Evolutionary conservation across 2,113 vertebrate genomes (phyloP), one percentile per base, ranked within the genome.

Genomic region (Cettia cetti): DNA sequence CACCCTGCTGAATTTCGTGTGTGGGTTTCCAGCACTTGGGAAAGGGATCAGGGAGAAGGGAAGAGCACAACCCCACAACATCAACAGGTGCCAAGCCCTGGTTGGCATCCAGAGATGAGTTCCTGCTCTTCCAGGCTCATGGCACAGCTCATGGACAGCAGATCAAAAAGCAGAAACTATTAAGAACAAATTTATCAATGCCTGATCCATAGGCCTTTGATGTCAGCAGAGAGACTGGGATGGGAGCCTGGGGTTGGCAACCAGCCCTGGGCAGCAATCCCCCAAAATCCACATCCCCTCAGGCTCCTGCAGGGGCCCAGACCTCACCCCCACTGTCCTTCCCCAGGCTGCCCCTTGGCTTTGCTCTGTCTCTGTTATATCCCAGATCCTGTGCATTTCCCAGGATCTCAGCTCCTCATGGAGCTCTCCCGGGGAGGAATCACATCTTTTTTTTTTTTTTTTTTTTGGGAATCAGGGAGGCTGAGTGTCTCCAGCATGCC

Each of bases 341-440:
- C 11, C 56, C 37, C 49, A 37, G 17, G 6, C 30, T 8, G 10
- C 28, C 66, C 61, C 30, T 1, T 8, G 49, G 10, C 9, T 78
- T 39, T 47, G 21, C 31, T 53, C 44, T 0, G 31, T 9, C 54
- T 57, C 15, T 26, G 2, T 28, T 39, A 0, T 3, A 37, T 12
- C 63, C 26, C 68, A 50, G 28, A 10, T 24, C 16, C 49, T 14
- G 19, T 8, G 40, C 20, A 0, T 35, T 45, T 7, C 0, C 33
- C 1, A 2, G 65, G n/a, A 11, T 50, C 65, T n/a, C 45, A 70
- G 47, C 56, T 79, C 50, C n/a, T 79, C 31, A 1, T 0, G 0
- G 45, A 22, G 0, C 30, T 22, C 18, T 74, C 44, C 52, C 10
- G 9, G 11, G 5, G 13, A 69, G 30, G 20, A 56, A 45, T 8